Evolutionary conservation across 2,113 vertebrate genomes (phyloP).

Genomic region (Arenaria interpres): DNA sequence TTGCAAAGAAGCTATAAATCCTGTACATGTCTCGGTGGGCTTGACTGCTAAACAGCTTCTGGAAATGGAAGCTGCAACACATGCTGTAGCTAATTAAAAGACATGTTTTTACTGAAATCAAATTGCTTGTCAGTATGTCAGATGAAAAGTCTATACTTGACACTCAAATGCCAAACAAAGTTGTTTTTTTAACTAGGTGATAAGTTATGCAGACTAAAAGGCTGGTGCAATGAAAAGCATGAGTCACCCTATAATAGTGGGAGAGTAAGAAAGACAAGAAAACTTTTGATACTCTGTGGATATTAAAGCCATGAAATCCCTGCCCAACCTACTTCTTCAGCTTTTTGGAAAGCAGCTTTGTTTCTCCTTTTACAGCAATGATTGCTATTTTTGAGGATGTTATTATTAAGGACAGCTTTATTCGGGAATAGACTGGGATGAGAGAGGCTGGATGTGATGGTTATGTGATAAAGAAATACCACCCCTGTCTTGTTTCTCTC

Average conservation of each 20-base stretch:
- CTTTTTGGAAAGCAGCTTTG: neutral
- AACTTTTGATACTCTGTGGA: neutral
- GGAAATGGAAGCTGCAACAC: conserved; percentile 59
- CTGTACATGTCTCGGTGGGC: conserved; percentile 36
- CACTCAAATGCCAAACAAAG: conserved; percentile 51
- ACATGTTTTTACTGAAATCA: conserved; percentile 57
- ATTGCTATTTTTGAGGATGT: neutral
- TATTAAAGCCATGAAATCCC: neutral
- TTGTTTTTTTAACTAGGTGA: conserved; percentile 19
- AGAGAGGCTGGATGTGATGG: neutral
- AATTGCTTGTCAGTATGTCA: conserved; percentile 55
- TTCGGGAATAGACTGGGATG: neutral
- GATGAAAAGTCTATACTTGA: conserved; percentile 60
- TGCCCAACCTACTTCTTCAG: neutral
- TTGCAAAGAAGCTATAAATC: conserved; percentile 65
- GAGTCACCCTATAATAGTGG: neutral
- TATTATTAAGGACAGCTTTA: neutral
- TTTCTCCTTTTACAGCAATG: neutral
- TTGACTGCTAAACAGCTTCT: conserved; percentile 53
- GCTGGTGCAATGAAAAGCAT: conserved; percentile 3
- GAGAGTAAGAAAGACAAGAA: neutral
- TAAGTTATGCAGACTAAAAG: conserved; percentile 45
- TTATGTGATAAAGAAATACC: neutral
- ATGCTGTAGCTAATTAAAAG: conserved; percentile 33
- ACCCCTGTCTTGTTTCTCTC: neutral